Percentiles rank a stretch among this genome's conserved stretches.
Evolutionary conservation across 2,888 invertebrate species (phyloP).

Genomic region (Suillia variegata): DNA sequence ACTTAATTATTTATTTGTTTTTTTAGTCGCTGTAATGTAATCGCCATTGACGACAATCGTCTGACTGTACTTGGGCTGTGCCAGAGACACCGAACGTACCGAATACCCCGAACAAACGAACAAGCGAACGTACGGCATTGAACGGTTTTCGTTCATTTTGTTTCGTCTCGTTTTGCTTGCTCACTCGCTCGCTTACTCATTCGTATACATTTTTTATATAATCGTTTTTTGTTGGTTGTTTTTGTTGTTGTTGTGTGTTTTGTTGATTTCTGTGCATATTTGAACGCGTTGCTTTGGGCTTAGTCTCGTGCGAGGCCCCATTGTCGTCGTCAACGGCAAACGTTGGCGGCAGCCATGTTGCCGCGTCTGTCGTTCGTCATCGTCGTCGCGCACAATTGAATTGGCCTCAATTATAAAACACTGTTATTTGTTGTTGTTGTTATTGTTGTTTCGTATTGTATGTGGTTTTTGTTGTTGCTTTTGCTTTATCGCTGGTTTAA

Average conservation of each 20-base stretch:
- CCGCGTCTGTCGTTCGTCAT: no score
- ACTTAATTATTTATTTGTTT: not conserved
- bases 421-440: not conserved
- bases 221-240: no score
- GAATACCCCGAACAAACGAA: not conserved
- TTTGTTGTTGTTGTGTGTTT: not conserved
- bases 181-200: constrained; percentile 1
- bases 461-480: not conserved
- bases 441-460: not conserved
- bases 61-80: not conserved
- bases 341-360: constrained; percentile 25
- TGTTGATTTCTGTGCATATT: constrained; percentile 42
- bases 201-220: no score
- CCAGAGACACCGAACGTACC: not conserved
- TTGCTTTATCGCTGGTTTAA: not conserved
- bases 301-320: constrained; percentile 58
- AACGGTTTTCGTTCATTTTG: no score
- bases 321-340: constrained; percentile 40
- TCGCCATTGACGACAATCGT: not conserved
- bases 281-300: constrained; percentile 49
- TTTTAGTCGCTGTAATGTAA: not conserved
- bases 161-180: no score
- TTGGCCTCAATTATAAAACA: constrained; percentile 46
- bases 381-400: constrained; percentile 35
- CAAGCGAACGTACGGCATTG: not conserved